Evolutionary conservation across 2,797 vertebrate genomes (phyloP).

Genomic region (Peromyscus aztecus): DNA sequence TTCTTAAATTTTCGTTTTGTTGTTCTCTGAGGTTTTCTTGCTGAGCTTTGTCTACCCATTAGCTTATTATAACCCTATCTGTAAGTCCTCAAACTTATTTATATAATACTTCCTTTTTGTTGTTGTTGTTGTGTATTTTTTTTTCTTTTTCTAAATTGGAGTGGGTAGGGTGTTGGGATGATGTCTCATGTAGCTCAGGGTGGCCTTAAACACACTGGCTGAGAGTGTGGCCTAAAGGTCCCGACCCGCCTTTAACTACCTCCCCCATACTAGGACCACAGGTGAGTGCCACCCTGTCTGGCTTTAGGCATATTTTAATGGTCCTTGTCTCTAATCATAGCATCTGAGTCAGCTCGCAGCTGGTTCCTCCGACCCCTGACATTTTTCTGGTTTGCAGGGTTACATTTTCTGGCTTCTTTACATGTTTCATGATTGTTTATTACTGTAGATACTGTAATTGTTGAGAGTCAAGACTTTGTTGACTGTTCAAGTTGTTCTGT

Average conservation of each 20-base stretch:
- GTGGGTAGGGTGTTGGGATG: not conserved
- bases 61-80: not conserved
- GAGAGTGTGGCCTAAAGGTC: not conserved
- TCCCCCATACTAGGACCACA: no score
- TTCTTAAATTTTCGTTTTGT: not conserved
- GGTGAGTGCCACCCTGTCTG: not conserved
- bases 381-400: not conserved
- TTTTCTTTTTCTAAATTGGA: not conserved
- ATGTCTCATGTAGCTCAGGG: no score
- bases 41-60: not conserved
- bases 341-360: not conserved
- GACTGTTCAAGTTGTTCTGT: not conserved
- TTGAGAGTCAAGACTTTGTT: not conserved
- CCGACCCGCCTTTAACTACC: not conserved
- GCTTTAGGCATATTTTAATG: not conserved
- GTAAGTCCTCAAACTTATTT: not conserved
- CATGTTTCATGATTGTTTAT: not conserved
- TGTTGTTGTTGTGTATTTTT: not conserved
- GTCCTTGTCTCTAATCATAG: not conserved
- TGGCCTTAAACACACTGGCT: not conserved
- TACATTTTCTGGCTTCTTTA: not conserved
- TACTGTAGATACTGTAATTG: not conserved
- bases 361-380: not conserved
- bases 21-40: not conserved
- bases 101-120: not conserved